Evolutionary conservation across 2,797 vertebrate genomes (phyloP).

Genomic region (Dicrostonyx torquatus): DNA sequence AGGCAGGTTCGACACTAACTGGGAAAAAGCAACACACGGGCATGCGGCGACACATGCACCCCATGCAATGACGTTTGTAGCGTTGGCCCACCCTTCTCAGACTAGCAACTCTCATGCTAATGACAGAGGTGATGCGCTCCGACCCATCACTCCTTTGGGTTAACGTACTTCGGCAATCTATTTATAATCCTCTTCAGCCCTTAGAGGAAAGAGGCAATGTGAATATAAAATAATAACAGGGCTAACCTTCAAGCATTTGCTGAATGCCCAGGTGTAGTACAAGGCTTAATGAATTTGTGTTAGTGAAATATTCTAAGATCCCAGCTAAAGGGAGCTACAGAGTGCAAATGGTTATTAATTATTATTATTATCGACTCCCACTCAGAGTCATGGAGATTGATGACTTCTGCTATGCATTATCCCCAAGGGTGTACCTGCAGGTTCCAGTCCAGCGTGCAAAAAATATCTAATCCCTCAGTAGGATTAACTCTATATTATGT

Average conservation of each 20-base stretch:
- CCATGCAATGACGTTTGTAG: not conserved
- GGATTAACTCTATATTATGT: constrained; percentile 44
- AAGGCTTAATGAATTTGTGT: constrained; percentile 70
- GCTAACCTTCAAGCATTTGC: constrained; percentile 42
- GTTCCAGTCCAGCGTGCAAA: not conserved
- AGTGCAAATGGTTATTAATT: constrained; percentile 71
- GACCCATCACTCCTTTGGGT: constrained; percentile 47
- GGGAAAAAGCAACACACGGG: not conserved
- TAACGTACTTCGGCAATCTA: constrained; percentile 64
- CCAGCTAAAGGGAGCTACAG: constrained; percentile 20
- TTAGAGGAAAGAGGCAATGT: constrained; percentile 50
- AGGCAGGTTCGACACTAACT: not conserved
- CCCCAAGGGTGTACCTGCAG: constrained; percentile 2
- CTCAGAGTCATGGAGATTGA: constrained; percentile 42
- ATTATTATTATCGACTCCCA: constrained; percentile 62
- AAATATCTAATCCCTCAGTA: constrained; percentile 50
- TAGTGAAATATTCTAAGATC: constrained; percentile 55
- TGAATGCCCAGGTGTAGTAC: constrained; percentile 66
- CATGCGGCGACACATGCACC: not conserved
- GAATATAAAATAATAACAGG: constrained; percentile 68
- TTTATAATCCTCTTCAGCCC: constrained; percentile 64
- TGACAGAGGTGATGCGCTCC: not conserved
- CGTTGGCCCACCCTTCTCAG: not conserved
- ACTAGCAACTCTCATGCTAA: not conserved
- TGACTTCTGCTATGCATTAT: constrained; percentile 4